Evolutionary conservation across 2,888 invertebrate species (phyloP).

Genomic region (Magallana nippona): DNA sequence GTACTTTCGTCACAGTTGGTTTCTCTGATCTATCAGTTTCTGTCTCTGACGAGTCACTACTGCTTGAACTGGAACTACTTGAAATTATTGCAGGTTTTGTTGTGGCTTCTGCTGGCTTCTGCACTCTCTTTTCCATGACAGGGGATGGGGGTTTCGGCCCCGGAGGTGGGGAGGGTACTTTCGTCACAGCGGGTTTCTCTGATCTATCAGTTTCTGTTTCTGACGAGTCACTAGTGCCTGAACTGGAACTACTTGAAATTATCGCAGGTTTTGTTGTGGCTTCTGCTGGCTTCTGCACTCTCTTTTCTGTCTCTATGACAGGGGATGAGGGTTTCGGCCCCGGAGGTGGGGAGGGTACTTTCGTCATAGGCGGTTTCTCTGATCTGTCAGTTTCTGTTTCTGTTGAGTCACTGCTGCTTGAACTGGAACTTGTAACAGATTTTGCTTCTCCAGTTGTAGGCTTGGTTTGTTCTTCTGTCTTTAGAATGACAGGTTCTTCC

Average conservation of each 20-base stretch:
- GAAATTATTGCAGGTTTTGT: neutral
- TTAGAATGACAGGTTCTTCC: neutral
- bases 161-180: constrained; percentile 36
- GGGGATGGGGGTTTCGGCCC: constrained; percentile 16
- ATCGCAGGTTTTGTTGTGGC: neutral
- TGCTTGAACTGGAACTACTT: constrained; percentile 40
- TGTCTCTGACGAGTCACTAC: constrained; percentile 33
- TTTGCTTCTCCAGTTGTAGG: constrained; percentile 15
- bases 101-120: neutral
- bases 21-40: constrained; percentile 39
- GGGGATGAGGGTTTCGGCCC: constrained; percentile 20
- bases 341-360: constrained; percentile 36
- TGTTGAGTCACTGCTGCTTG: constrained; percentile 37
- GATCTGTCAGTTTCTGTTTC: constrained; percentile 36
- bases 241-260: constrained; percentile 42
- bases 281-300: neutral
- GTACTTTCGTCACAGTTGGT: constrained; percentile 17
- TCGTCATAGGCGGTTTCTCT: constrained; percentile 5
- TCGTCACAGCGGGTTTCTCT: constrained; percentile 10
- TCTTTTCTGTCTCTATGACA: neutral
- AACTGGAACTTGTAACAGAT: constrained; percentile 28
- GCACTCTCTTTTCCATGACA: neutral
- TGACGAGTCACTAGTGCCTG: constrained; percentile 35
- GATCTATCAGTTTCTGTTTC: constrained; percentile 38
- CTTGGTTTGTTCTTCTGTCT: neutral